Conservation (phyloP, 2,113 vertebrate species). For the human (Homo sapiens) region DNA sequence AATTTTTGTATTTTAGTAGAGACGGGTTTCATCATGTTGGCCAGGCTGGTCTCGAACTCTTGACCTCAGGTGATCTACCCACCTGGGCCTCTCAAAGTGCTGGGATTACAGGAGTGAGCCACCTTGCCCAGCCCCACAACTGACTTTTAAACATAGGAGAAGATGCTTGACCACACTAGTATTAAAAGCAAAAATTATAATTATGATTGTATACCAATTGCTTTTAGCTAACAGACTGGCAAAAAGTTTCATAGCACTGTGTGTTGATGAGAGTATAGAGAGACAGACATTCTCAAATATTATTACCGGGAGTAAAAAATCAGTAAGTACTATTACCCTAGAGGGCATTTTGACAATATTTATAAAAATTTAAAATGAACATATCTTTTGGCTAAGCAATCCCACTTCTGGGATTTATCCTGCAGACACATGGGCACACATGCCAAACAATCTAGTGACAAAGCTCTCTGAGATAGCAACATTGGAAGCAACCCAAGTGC, state of each 20-base stretch:
- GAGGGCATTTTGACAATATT: background rate
- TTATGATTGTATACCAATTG: background rate
- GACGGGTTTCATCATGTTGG: too few relatives aligned
- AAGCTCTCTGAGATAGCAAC: background rate
- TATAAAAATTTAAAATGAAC: background rate
- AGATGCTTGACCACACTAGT: background rate
- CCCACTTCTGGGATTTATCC: background rate
- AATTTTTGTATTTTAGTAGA: too few relatives aligned
- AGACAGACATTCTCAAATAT: background rate
- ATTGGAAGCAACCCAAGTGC: background rate
- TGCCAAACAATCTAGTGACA: background rate
- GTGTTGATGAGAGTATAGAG: background rate
- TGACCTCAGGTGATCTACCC: too few relatives aligned
- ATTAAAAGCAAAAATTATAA: background rate
- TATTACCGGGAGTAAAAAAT: background rate
- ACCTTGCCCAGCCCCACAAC: too few relatives aligned
- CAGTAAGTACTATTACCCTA: background rate
- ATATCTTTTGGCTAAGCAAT: background rate
- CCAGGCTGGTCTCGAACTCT: too few relatives aligned
- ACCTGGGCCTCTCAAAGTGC: too few relatives aligned
- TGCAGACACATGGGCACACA: background rate
- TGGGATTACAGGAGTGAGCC: too few relatives aligned
- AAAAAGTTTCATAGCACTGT: background rate
- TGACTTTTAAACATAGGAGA: background rate
- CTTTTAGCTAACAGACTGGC: background rate